Evolutionary conservation across 2,797 vertebrate genomes (phyloP).

Genomic region (Falco concolor): DNA sequence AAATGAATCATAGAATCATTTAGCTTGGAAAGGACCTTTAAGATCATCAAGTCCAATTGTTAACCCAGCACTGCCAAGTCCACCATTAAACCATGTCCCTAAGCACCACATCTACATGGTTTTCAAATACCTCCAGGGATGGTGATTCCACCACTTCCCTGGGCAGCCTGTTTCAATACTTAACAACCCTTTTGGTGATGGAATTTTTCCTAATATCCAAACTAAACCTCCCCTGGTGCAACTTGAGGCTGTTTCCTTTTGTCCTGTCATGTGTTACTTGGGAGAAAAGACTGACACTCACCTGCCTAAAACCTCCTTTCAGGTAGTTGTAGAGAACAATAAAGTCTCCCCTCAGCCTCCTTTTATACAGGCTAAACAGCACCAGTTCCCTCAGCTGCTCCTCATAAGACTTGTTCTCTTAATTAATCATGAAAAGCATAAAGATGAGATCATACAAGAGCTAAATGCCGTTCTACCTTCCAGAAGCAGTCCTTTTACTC

Average conservation of each 20-base stretch:
- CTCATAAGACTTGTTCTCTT: not conserved
- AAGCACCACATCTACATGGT: not conserved
- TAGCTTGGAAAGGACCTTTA: not conserved
- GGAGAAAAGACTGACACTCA: accelerated
- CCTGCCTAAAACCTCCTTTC: not conserved
- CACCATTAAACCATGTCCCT: not conserved
- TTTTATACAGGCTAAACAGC: not conserved
- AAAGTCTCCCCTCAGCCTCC: not conserved
- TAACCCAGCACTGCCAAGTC: not conserved
- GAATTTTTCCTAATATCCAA: not conserved
- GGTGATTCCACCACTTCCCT: not conserved
- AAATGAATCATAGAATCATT: not conserved
- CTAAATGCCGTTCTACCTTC: not conserved
- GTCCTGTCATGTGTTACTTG: not conserved
- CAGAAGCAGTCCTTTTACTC: not conserved
- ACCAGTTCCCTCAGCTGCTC: not conserved
- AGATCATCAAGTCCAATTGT: not conserved
- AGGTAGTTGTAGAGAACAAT: not conserved
- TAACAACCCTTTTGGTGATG: not conserved
- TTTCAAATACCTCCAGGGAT: not conserved
- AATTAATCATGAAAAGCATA: not conserved
- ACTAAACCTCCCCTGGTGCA: not conserved
- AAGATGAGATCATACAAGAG: not conserved
- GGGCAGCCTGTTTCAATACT: not conserved
- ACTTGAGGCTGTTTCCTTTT: not conserved